Evolutionary conservation across 1,140 invertebrate genomes (phyloP).

Genomic region (Drosophila ogumai): DNA sequence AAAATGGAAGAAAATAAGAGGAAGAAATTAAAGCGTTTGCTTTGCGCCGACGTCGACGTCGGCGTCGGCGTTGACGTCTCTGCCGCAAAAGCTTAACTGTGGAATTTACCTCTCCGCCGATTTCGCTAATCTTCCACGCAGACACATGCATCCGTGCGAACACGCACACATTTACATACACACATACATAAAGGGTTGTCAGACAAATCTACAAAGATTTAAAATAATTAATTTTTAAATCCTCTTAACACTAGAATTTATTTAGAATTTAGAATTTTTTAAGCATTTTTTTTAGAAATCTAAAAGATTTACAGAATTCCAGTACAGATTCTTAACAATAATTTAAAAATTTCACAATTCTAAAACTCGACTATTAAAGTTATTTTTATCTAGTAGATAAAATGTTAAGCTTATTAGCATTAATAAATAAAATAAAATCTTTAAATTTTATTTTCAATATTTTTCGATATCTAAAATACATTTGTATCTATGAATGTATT

Average conservation of each 20-base stretch:
- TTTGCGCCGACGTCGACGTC: constrained; percentile 10
- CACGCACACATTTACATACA: background rate
- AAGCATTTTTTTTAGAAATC: background rate
- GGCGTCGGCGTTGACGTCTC: constrained; percentile 35
- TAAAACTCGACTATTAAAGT: background rate
- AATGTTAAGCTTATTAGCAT: background rate
- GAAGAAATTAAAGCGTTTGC: constrained; percentile 23
- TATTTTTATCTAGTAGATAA: background rate
- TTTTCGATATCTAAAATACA: background rate
- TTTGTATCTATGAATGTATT: background rate
- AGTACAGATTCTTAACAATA: background rate
- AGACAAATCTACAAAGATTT: constrained; percentile 20
- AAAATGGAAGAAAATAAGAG: constrained; percentile 30
- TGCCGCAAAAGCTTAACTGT: constrained; percentile 43
- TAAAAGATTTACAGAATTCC: background rate
- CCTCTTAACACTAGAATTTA: background rate
- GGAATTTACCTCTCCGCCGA: constrained; percentile 49
- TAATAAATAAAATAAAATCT: background rate
- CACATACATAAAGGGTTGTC: background rate
- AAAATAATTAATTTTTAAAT: background rate
- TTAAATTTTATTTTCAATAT: too few relatives aligned
- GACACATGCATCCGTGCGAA: background rate
- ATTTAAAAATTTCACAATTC: background rate
- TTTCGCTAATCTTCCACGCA: constrained; percentile 62
- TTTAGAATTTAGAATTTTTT: background rate